phyloP scores from a whole-genome alignment of 2,888 invertebrate genomes.

The Hydriomena furcata region DNA sequence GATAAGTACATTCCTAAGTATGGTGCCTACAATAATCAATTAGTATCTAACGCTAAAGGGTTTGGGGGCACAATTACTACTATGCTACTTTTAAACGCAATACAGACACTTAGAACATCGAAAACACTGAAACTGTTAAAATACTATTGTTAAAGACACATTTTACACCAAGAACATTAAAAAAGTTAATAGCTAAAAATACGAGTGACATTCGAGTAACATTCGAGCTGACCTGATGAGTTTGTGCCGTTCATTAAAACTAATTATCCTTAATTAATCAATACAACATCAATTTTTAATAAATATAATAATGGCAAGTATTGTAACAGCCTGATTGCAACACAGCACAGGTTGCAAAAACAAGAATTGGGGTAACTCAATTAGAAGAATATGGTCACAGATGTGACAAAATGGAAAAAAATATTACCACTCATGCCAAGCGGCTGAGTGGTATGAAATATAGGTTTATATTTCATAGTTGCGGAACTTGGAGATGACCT shows the following conservation, averaged over 20 bases:
- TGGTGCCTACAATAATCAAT: slow-evolving; percentile 55
- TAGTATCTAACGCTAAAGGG: slow-evolving; percentile 49
- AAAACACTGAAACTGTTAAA: slow-evolving; percentile 59
- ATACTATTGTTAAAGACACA: slow-evolving; percentile 28
- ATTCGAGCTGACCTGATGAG: slow-evolving; percentile 82
- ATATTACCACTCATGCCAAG: slow-evolving; percentile 1
- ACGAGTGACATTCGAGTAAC: slow-evolving; percentile 77
- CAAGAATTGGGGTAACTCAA: slow-evolving; percentile 19
- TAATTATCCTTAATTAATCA: slow-evolving; percentile 51
- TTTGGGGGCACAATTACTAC: slow-evolving; percentile 56
- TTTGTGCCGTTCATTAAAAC: slow-evolving; percentile 67
- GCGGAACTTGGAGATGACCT: slow-evolving; percentile 93
- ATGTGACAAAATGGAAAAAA: slow-evolving; percentile 12
- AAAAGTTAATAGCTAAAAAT: slow-evolving; percentile 31
- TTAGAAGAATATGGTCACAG: neutral
- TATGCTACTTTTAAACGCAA: slow-evolving; percentile 56
- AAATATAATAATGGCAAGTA: slow-evolving; percentile 61
- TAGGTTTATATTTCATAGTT: slow-evolving; percentile 94
- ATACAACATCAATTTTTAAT: slow-evolving; percentile 42
- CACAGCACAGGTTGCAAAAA: slow-evolving; percentile 55
- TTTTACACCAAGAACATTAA: slow-evolving; percentile 20
- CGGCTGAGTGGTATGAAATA: slow-evolving; percentile 29
- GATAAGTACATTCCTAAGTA: slow-evolving; percentile 37
- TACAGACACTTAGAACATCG: slow-evolving; percentile 60
- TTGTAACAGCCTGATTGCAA: slow-evolving; percentile 50